Base-by-base conservation (phyloP, 2,797 vertebrate genomes). In the Petrocephalus sullivani region DNA sequence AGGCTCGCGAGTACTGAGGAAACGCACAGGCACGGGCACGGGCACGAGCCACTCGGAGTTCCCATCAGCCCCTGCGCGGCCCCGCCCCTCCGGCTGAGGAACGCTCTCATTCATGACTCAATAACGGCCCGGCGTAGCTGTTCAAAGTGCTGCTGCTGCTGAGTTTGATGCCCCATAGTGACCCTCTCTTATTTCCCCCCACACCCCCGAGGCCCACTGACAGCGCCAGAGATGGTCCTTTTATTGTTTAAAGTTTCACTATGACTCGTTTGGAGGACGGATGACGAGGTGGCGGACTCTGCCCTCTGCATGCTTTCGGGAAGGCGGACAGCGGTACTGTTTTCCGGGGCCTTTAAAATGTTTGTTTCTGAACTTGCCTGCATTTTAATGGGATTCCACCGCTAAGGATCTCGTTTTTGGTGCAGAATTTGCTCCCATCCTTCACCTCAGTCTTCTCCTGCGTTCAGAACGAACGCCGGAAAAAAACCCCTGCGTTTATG, bases 1-100 rank as follows among this genome's bases (percentile, higher is more conserved):
- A 99, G 91, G 98, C 96, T 92, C 96, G 96, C 91, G 97, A 99
- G 90, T 99, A 97, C 93, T 99, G 95, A 96, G 87, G 78, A 9
- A 16, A 78, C 28, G 28, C 28, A 28, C 28, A 28, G 28, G 28
- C 28, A 28, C 28, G 6, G 2, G 8, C 12, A 56, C 71, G n/a
- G 37, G 4, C 67, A 75, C 46, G 37, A 7, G 8, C 64, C 81
- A 23, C 23, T 64, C 51, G 49, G 82, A 41, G 75, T 83, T 60
- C 85, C 71, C 71, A 14, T 78, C 10, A 87, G 49, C 58, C 67
- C 28, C 46, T 1, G 58, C 85, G 46, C 28, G 56, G 23, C 85
- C 57, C 81, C 90, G 64, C 90, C 56, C 71, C 57, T 91, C 90
- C 90, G 88, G 82, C 61, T 78, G 86, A 91, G 90, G 90, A 85